Evolutionary conservation across 2,888 invertebrate species (phyloP), one percentile per base, ranked within the genome.

Genomic region (Ligdia adustata): DNA sequence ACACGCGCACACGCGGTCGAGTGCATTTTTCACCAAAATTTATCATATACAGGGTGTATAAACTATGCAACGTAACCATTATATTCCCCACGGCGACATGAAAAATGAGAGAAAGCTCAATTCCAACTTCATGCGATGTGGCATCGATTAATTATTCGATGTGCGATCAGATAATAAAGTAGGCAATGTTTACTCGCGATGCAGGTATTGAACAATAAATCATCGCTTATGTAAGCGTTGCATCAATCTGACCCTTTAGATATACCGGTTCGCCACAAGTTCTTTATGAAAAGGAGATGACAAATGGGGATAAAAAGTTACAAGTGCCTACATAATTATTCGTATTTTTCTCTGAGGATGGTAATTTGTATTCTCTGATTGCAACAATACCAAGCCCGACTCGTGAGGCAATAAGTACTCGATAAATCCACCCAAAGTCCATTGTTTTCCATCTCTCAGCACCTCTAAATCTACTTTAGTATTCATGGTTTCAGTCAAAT

Each of bases 1-100:
- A 90, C 83, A 87, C 71, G 72, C 76, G 77, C 80, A 79, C 75
- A 77, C 78, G 71, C 71, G 76, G 74, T 72, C 65, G 56, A 76
- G 67, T 86, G 82, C 79, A 82, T 86, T 89, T 88, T 87, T 85
- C 81, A 83, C 75, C 62, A 81, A 79, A 72, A 58, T 72, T 78
- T 79, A 75, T 79, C 69, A 61, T 74, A 69, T 73, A 88, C 81
- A 88, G 83, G 71, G 27, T 82, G 88, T 67, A 50, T 42, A 43
- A 50, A 66, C 22, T 50, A 35, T 54, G 12, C n/a, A 9, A 20
- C 20, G 16, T 50, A 38, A 49, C 38, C 43, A 47, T 16, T 45
- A 37, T 34, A 45, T 42, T 14, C 41, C 43, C 40, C 34, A 29
- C 12, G 39, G 52, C 41, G 55, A 55, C 51, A 26, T 38, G 29